Evolutionary conservation across 1,140 invertebrate genomes (phyloP).

Genomic region (Lanistes nyassanus): DNA sequence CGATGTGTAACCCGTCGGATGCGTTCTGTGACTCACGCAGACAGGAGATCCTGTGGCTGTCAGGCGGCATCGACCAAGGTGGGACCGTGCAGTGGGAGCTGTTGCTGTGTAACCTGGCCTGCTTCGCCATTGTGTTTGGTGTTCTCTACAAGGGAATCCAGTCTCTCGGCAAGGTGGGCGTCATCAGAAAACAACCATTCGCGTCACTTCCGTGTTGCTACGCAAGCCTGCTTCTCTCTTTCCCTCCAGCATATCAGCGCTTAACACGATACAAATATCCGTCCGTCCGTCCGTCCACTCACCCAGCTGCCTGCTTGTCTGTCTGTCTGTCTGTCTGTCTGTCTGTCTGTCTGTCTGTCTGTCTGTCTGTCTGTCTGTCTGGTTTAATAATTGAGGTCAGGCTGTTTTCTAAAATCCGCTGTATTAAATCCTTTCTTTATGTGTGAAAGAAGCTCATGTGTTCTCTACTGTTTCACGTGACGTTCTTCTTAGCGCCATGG

Average conservation of each 20-base stretch:
- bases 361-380: slow-evolving; percentile 9
- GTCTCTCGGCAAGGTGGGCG: slow-evolving; percentile 85
- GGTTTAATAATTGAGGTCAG: too few relatives aligned
- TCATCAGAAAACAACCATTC: not conserved
- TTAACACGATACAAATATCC: not conserved
- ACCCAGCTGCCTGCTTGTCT: not conserved
- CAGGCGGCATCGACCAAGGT: slow-evolving; percentile 85
- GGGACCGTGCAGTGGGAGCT: slow-evolving; percentile 92
- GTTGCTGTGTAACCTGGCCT: slow-evolving; percentile 82
- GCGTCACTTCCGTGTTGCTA: not conserved
- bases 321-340: not conserved
- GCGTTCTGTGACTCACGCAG: slow-evolving; percentile 32
- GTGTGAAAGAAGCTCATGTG: not conserved
- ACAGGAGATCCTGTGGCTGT: slow-evolving; percentile 76
- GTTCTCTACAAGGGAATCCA: slow-evolving; percentile 98
- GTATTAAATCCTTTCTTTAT: not conserved
- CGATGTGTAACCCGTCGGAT: too few relatives aligned
- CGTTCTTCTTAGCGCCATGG: not conserved
- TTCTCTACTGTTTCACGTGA: not conserved
- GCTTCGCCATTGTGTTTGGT: slow-evolving; percentile 93
- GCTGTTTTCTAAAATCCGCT: too few relatives aligned
- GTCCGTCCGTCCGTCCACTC: too few relatives aligned
- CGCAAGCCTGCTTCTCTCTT: not conserved
- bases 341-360: not conserved
- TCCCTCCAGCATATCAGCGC: not conserved